Percentiles rank a stretch among this genome's conserved stretches.
phyloP scores from a whole-genome alignment of 2,888 invertebrate genomes.

The Cylloceria caligata region DNA sequence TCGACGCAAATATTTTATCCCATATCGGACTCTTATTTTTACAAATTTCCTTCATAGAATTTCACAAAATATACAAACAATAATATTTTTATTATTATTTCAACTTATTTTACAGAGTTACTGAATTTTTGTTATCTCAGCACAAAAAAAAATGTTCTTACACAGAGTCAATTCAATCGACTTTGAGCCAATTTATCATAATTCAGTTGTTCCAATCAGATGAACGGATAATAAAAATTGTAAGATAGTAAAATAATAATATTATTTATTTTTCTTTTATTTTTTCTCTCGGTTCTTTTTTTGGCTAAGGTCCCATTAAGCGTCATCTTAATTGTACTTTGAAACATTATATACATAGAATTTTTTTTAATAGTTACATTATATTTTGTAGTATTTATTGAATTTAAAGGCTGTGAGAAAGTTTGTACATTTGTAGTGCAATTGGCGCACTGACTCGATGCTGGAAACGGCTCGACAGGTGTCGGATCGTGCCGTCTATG shows the following conservation, averaged over 20 bases:
- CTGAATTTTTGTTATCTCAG: no score
- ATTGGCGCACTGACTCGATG: conserved; percentile 52
- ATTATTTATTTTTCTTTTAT: no score
- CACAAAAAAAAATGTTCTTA: no score
- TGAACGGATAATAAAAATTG: no score
- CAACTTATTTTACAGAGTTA: neutral
- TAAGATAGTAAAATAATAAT: no score
- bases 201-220: no score
- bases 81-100: neutral
- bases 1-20: neutral
- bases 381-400: conserved; percentile 46
- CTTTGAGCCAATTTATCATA: no score
- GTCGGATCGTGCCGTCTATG: conserved; percentile 62
- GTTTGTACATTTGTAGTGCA: conserved; percentile 53
- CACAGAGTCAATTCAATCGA: no score
- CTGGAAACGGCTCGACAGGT: conserved; percentile 65
- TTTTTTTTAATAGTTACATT: neutral
- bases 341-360: no score
- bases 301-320: no score
- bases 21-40: neutral
- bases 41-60: neutral
- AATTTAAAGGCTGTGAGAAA: conserved; percentile 47
- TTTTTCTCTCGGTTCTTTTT: no score
- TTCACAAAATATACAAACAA: neutral
- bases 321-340: no score